phyloP scores from a whole-genome alignment of 53 echinoderm and acorn worm genomes.

The Stichopus horrens region DNA sequence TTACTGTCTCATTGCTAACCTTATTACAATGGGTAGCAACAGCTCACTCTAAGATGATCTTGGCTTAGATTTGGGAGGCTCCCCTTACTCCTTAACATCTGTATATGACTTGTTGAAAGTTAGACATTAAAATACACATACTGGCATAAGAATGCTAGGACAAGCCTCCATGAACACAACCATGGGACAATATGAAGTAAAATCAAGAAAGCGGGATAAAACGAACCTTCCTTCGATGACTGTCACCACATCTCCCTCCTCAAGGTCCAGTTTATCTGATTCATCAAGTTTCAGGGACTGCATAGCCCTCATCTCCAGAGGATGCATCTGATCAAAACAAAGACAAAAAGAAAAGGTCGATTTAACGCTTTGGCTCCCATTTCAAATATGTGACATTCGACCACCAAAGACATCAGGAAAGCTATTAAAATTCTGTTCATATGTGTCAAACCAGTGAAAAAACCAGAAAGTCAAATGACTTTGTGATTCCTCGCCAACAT shows the following conservation, averaged over 20 bases:
- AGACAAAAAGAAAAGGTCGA: not conserved
- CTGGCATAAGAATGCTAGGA: too few relatives aligned
- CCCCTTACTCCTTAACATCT: too few relatives aligned
- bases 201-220: too few relatives aligned
- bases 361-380: not conserved
- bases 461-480: too few relatives aligned
- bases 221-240: conserved; percentile 94
- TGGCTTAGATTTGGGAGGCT: too few relatives aligned
- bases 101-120: too few relatives aligned
- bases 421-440: not conserved
- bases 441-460: not conserved
- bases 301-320: conserved; percentile 80
- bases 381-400: not conserved
- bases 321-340: conserved; percentile 58
- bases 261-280: conserved; percentile 72
- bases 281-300: conserved; percentile 66
- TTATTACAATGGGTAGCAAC: too few relatives aligned
- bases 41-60: too few relatives aligned
- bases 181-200: too few relatives aligned
- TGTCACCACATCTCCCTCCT: conserved; percentile 82
- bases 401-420: not conserved
- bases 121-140: too few relatives aligned
- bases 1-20: not conserved
- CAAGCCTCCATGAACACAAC: too few relatives aligned
- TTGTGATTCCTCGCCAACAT: too few relatives aligned